Percentiles rank a stretch among this genome's conserved stretches.
phyloP scores from a whole-genome alignment of 2,113 vertebrate species.

The Hemicordylus capensis region DNA sequence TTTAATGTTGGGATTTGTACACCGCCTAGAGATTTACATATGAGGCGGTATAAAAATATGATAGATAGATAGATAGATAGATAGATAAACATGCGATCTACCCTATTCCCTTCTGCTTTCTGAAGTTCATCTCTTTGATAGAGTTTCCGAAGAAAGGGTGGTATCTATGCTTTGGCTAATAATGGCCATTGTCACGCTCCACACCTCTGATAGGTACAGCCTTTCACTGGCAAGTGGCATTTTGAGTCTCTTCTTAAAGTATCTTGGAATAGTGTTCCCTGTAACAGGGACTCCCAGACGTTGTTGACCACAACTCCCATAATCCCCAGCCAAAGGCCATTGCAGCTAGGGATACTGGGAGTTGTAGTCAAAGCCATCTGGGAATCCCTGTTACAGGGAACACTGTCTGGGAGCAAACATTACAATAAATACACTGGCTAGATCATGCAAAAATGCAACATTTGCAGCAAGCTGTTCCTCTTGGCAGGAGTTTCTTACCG shows the following conservation, averaged over 20 bases:
- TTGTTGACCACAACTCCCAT: no score
- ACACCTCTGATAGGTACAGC: neutral
- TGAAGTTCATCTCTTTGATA: neutral
- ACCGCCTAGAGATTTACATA: no score
- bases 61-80: no score
- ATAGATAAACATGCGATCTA: no score
- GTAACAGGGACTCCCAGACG: no score
- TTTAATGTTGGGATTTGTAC: no score
- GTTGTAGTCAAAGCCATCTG: no score
- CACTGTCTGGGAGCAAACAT: neutral
- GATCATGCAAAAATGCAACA: neutral
- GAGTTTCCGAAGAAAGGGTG: neutral
- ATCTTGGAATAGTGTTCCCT: no score
- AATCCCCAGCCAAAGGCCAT: no score
- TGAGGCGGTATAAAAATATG: no score
- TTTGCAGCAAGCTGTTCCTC: neutral
- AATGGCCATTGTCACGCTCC: neutral
- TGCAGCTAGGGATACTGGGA: no score
- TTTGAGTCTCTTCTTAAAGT: neutral
- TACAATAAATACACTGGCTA: neutral
- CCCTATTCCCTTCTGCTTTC: neutral
- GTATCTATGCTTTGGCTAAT: neutral
- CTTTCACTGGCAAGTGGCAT: neutral
- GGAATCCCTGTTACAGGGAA: no score
- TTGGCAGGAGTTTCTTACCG: slow-evolving; percentile 13